Base-by-base conservation (phyloP, 2,113 vertebrate genomes). In the Menidia beryllina region DNA sequence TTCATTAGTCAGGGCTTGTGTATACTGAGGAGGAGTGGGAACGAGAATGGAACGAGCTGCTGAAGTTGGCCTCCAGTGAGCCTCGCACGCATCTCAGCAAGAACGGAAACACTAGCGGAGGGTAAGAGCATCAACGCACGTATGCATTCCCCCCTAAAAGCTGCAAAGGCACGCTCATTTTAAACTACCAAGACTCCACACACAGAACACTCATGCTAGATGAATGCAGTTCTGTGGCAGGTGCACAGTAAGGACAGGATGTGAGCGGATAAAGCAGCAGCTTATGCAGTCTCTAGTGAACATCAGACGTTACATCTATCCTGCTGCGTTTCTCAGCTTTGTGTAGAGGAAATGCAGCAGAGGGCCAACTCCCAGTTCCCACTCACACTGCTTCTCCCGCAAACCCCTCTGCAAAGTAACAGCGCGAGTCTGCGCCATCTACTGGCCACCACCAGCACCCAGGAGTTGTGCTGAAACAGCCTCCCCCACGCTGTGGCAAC, bases 1-100 rank as follows among this genome's bases (percentile, higher is more conserved):
- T 69, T 83, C 45, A 60, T n/a, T n/a, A 99, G 97, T 99, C 97
- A 38, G 97, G 97, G 25, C 89, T 99, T 91, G 95, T 99, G 81
- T 99, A 98, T 82, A 98, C 97, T 0, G 97, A 98, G 73, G 96
- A 99, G 55, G 97, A 99, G 56, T 99, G 97, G 97, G 97, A 98
- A 79, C 91, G 95, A 2, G 97, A 99, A 82, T 99, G 97, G 97
- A 97, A 95, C 1, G 97, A 99, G 84, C 93, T 99, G 83, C 92
- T 99, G 39, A 98, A 98, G 91, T 88, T 99, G 94, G 97, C 97
- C 21, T 99, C 97, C 68, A 99, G 97, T 8, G 96, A 99, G 90
- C 97, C 97, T 0, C 96, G 97, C 26, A 95, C 95, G 1, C 97
- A 98, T 66, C 93, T 96, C 92, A 95, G 95, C 94, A 98, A 96